These are phyloP conservation scores for Capitulum mitella DNA, from an alignment of 2,888 invertebrate species.

Conservation along the genomic window DNA sequence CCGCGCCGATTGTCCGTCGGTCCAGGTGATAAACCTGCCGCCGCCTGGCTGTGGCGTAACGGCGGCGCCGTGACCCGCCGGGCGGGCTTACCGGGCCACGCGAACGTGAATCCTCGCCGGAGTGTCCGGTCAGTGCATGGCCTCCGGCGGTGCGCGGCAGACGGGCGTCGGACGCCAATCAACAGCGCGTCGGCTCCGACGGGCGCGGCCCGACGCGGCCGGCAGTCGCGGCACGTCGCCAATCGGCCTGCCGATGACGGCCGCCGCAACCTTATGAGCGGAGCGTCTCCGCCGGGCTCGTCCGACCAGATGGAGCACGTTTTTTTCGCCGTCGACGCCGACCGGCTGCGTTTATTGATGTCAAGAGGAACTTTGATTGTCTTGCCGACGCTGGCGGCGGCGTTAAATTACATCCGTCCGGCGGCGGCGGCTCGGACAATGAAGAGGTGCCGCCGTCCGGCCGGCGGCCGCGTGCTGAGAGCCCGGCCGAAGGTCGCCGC, in stretches of 20 bases:
- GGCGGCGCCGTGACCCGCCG: no score
- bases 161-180: background rate
- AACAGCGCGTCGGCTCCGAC: conserved; percentile 42
- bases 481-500: no score
- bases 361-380: conserved; percentile 14
- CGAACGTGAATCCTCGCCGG: no score
- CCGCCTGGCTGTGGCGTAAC: no score
- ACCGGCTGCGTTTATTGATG: background rate
- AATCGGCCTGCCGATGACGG: conserved; percentile 28
- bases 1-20: background rate
- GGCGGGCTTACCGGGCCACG: no score
- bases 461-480: background rate
- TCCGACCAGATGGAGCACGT: conserved; percentile 37
- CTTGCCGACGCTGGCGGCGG: background rate
- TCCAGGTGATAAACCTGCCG: no score
- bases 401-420: conserved; percentile 32
- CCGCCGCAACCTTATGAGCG: conserved; percentile 7
- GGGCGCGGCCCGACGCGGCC: conserved; percentile 42
- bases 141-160: background rate
- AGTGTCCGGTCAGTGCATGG: background rate
- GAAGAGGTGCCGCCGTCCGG: background rate
- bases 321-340: conserved; percentile 44
- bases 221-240: conserved; percentile 29
- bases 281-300: background rate
- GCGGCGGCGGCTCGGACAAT: background rate